Evolutionary conservation across 2,113 vertebrate species (phyloP).

Genomic region (Anoura caudifer): DNA sequence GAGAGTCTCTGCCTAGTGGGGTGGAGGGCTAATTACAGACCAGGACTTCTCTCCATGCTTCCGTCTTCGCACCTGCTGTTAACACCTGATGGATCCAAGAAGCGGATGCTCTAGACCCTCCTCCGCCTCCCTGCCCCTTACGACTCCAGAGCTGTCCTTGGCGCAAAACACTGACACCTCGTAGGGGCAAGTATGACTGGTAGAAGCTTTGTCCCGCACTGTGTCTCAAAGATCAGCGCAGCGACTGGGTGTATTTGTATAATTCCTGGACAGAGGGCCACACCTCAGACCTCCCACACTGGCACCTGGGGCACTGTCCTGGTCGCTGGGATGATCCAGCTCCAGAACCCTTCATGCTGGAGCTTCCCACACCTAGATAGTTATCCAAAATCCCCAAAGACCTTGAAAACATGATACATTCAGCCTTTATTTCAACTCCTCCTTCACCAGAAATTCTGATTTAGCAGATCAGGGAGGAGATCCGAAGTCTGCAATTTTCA

Average conservation of each 20-base stretch:
- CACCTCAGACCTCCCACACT: background rate
- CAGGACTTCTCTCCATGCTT: background rate
- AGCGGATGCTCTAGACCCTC: background rate
- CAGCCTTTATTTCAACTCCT: background rate
- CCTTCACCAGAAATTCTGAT: background rate
- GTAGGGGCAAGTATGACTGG: background rate
- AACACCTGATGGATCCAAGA: conserved; percentile 36
- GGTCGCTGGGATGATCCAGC: background rate
- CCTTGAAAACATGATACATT: background rate
- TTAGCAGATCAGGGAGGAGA: background rate
- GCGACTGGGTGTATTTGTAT: background rate
- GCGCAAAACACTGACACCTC: background rate
- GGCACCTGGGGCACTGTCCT: background rate
- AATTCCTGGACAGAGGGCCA: background rate
- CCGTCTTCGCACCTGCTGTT: conserved; percentile 76
- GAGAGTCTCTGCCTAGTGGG: background rate
- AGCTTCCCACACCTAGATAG: background rate
- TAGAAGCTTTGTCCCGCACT: background rate
- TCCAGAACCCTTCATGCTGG: background rate
- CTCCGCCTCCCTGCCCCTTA: background rate
- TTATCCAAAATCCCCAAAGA: background rate
- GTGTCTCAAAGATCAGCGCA: background rate
- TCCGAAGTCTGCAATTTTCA: background rate
- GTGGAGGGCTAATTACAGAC: background rate
- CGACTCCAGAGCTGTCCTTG: background rate